Evolutionary conservation across 2,888 invertebrate genomes (phyloP).

Genomic region (Drosophila picticornis): DNA sequence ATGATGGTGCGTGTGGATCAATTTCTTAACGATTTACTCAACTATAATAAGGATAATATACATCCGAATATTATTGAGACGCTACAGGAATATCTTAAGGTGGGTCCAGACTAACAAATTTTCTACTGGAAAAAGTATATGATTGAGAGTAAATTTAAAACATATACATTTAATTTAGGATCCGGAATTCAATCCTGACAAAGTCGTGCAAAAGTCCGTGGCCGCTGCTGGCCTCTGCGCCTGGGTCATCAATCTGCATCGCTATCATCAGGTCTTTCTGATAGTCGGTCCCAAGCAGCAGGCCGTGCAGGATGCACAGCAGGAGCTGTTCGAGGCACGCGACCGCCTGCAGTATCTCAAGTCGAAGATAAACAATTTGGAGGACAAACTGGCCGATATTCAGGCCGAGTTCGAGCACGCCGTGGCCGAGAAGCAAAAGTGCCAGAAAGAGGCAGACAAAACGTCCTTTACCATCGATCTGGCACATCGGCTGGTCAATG

Average conservation of each 20-base stretch:
- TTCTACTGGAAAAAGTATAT: neutral
- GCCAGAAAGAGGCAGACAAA: conserved; percentile 96
- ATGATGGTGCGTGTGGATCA: conserved; percentile 97
- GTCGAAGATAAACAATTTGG: conserved; percentile 88
- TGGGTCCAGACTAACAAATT: conserved; percentile 19
- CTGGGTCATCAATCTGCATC: conserved; percentile 97
- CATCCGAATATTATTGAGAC: conserved; percentile 95
- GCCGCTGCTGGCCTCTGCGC: conserved; percentile 97
- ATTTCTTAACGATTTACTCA: conserved; percentile 93
- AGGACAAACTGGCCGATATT: conserved; percentile 91
- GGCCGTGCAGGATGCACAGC: conserved; percentile 94
- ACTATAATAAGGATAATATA: conserved; percentile 97
- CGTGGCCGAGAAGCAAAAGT: conserved; percentile 93
- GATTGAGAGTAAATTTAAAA: neutral
- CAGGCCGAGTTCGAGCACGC: conserved; percentile 95
- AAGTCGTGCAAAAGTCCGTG: conserved; percentile 93
- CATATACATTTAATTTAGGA: conserved; percentile 81
- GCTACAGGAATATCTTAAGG: conserved; percentile 85
- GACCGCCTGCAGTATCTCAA: conserved; percentile 92
- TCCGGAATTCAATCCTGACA: conserved; percentile 94
- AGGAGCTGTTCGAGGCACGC: conserved; percentile 92
- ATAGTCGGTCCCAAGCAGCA: conserved; percentile 96
- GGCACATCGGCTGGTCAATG: conserved; percentile 96
- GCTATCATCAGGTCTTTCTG: conserved; percentile 95
- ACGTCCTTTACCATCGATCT: conserved; percentile 95